Conservation (phyloP, 2,888 invertebrate species). For the Orthosia cruda region DNA sequence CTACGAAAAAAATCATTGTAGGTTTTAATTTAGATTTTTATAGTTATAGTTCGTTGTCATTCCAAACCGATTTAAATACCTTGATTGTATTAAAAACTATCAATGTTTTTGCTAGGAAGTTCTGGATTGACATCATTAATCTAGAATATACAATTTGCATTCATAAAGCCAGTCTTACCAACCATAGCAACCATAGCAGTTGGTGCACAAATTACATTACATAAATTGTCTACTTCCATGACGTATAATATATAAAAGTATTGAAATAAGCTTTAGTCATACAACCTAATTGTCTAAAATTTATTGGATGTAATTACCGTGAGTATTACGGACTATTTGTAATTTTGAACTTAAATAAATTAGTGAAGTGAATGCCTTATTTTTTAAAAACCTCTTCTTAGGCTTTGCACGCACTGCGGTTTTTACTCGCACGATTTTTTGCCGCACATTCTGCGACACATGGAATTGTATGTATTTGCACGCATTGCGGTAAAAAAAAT, state of each 20-base stretch:
- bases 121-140: not conserved
- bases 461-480: too few species aligned
- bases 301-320: conserved; percentile 1
- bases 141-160: not conserved
- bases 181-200: not conserved
- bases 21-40: not conserved
- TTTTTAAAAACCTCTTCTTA: not conserved
- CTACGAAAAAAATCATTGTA: not conserved
- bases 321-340: conserved; percentile 11
- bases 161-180: not conserved
- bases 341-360: conserved; percentile 37
- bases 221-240: not conserved
- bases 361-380: not conserved
- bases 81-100: not conserved
- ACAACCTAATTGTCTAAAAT: not conserved
- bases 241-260: not conserved
- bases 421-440: too few species aligned
- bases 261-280: conserved; percentile 3
- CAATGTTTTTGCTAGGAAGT: not conserved
- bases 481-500: too few species aligned
- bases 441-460: too few species aligned
- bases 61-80: not conserved
- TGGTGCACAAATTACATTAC: not conserved
- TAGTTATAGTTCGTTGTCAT: not conserved
- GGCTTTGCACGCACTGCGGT: too few species aligned